These are phyloP conservation scores for Melieria crassipennis DNA, from an alignment of 2,888 invertebrate species.

Conservation along the genomic window DNA sequence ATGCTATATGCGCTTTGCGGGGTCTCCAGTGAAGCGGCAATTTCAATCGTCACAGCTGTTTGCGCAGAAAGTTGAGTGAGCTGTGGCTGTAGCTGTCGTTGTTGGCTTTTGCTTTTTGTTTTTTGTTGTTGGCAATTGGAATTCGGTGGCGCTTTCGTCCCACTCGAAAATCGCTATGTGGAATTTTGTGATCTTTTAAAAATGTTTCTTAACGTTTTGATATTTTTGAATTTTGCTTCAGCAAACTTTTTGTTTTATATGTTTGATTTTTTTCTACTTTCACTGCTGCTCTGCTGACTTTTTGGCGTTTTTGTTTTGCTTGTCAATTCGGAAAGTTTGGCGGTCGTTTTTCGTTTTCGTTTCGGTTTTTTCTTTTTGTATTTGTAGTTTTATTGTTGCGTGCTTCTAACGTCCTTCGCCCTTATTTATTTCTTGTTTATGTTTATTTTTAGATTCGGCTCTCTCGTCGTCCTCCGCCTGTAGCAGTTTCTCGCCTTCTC, in stretches of 20 bases:
- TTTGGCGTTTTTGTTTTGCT: too few relatives aligned
- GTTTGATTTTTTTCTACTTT: background rate
- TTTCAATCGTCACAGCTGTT: background rate
- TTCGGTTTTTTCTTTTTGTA: background rate
- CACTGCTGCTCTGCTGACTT: background rate
- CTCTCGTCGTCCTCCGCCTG: background rate
- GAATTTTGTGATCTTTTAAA: background rate
- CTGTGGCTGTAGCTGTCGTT: background rate
- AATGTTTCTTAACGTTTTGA: background rate
- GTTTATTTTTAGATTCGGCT: background rate
- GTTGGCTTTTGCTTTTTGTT: background rate
- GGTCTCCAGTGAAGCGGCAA: background rate
- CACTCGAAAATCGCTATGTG: background rate
- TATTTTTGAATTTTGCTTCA: background rate
- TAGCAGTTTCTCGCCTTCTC: background rate
- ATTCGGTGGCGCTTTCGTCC: background rate
- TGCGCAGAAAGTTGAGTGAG: too few relatives aligned
- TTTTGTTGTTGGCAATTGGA: background rate
- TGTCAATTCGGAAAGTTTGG: too few relatives aligned
- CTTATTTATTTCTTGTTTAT: slow-evolving; percentile 3
- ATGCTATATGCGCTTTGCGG: slow-evolving; percentile 49
- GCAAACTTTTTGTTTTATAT: background rate
- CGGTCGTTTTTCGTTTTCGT: background rate
- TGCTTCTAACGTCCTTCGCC: background rate
- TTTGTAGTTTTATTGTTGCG: slow-evolving; percentile 3